phyloP scores from a whole-genome alignment of 2,797 vertebrate species.

The Potorous gilbertii region DNA sequence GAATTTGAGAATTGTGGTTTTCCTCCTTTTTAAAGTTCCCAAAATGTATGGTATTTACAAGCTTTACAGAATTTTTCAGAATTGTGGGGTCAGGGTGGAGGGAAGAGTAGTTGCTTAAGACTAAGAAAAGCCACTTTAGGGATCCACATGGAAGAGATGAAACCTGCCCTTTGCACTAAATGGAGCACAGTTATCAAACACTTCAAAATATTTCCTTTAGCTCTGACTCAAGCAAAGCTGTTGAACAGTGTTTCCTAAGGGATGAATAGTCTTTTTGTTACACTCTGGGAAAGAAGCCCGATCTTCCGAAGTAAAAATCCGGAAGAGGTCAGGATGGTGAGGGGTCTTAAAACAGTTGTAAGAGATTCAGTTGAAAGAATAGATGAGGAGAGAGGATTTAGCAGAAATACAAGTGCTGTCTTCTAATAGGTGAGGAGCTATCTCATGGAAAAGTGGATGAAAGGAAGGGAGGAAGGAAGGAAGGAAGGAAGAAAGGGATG shows the following conservation, averaged over 20 bases:
- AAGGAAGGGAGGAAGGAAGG: too few species aligned
- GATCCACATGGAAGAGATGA: slow-evolving; percentile 12
- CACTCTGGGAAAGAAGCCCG: not conserved
- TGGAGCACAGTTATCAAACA: slow-evolving; percentile 24
- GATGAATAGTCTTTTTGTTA: not conserved
- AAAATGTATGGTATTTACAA: slow-evolving; percentile 42
- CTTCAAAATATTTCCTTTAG: slow-evolving; percentile 42
- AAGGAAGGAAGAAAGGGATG: rapidly evolving
- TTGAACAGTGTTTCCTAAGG: slow-evolving; percentile 37
- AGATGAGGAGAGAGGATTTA: not conserved
- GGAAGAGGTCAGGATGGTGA: not conserved
- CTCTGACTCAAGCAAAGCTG: slow-evolving; percentile 41
- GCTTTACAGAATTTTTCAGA: slow-evolving; percentile 48
- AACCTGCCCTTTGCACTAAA: slow-evolving; percentile 46
- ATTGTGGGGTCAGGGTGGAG: not conserved
- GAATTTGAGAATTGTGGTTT: slow-evolving; percentile 42
- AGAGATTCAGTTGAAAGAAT: not conserved
- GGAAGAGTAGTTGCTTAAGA: not conserved
- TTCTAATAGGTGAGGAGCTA: not conserved
- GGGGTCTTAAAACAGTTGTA: not conserved
- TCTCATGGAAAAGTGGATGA: not conserved
- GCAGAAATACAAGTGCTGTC: not conserved
- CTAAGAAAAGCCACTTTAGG: slow-evolving; percentile 64
- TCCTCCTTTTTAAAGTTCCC: slow-evolving; percentile 32
- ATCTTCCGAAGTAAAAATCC: not conserved